phyloP scores from a whole-genome alignment of 2,888 invertebrate genomes.

The Artemia sp. region DNA sequence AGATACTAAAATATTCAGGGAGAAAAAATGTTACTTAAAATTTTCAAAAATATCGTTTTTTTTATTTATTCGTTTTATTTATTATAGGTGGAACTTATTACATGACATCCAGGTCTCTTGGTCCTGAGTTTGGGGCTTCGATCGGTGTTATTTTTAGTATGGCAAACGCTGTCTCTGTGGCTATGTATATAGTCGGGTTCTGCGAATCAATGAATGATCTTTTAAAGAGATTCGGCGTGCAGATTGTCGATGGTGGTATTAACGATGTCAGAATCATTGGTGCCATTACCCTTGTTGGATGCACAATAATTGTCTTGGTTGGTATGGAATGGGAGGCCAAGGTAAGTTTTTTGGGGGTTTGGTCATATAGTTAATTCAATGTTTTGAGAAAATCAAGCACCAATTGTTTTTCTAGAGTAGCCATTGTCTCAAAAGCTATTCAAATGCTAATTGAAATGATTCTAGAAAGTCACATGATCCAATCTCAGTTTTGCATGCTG shows the following conservation, averaged over 20 bases:
- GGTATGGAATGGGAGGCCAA: slow-evolving; percentile 42
- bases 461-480: too few relatives aligned
- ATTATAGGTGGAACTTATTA: slow-evolving; percentile 43
- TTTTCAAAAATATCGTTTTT: too few relatives aligned
- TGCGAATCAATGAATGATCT: slow-evolving; percentile 38
- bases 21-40: too few relatives aligned
- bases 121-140: slow-evolving; percentile 21
- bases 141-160: slow-evolving; percentile 22
- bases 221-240: slow-evolving; percentile 23
- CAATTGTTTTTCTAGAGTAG: too few relatives aligned
- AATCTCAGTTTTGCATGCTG: too few relatives aligned
- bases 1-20: too few relatives aligned
- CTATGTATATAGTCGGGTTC: slow-evolving; percentile 44
- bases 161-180: slow-evolving; percentile 35
- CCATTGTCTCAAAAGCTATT: too few relatives aligned
- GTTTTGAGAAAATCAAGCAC: too few relatives aligned
- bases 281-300: slow-evolving; percentile 33
- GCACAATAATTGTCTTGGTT: slow-evolving; percentile 38
- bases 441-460: too few relatives aligned
- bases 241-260: slow-evolving; percentile 25
- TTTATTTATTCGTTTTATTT: not conserved
- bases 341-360: slow-evolving; percentile 29
- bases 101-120: slow-evolving; percentile 35
- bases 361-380: too few relatives aligned
- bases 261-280: slow-evolving; percentile 38